Base-by-base conservation (phyloP, 2,888 invertebrate genomes). In the Neoaliturus tenellus region DNA sequence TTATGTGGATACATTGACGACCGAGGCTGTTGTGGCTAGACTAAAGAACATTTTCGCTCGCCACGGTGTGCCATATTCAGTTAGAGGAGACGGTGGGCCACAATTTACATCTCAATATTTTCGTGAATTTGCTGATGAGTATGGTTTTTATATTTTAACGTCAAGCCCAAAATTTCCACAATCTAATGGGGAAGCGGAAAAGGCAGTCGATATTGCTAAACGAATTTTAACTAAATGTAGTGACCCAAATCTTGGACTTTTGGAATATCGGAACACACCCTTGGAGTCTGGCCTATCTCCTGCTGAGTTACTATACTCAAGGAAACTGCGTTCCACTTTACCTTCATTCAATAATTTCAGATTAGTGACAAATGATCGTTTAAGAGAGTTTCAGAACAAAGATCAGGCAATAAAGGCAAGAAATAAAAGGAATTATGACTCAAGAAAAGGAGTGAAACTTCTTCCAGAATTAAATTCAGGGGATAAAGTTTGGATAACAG, bases 181-280 rank as follows among this genome's bases (percentile, higher is more conserved):
- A 14, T 20, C 51, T 14, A 51, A 51, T 51, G 83, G 83, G 0
- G 73, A 69, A 14, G 82, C 82, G 4, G 82, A 82, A 20, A 82
- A 81, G 1, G 25, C 75, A 28, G 82, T 82, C 0, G 25, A 14
- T 69, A 31, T 1, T 25, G 35, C 69, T 12, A 82, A 82, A 75
- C 48, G 28, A 33, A 48, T 48, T 12, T 25, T 80, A 6, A 48
- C 14, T 39, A 82, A 81, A 69, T 35, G 12, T 41, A 1, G 0
- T 23, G 35, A 75, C 78, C 33, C 81, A n/a, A 81, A 78, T 23
- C 44, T 81, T 25, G 75, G 41, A 41, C 17, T 75, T 81, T 17
- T 31, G 20, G 35, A 51, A 17, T 82, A 51, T n/a, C 25, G 67
- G 20, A 75, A 39, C n/a, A 39, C 41, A 69, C 69, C 25, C 23